These are phyloP conservation scores for Cuniculus paca DNA, from an alignment of 2,797 vertebrate species.

Conservation along the genomic window DNA sequence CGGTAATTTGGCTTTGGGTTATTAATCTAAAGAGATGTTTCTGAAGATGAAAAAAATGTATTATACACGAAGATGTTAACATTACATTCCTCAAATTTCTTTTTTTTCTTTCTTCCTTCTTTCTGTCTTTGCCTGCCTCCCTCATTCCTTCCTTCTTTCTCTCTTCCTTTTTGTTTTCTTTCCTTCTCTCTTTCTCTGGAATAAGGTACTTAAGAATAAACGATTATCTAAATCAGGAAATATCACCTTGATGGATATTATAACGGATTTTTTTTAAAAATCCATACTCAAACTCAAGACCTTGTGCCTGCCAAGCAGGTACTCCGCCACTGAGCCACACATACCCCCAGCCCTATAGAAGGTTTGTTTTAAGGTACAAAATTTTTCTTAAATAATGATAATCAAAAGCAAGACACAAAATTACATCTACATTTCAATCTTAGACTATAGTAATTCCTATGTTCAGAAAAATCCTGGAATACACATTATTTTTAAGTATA, in stretches of 20 bases:
- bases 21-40: constrained; percentile 39
- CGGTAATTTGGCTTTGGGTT: background rate
- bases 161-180: background rate
- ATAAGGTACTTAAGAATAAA: constrained; percentile 18
- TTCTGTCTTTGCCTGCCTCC: too few relatives aligned
- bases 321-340: too few relatives aligned
- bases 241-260: background rate
- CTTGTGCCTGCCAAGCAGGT: too few relatives aligned
- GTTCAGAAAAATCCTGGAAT: constrained; percentile 34
- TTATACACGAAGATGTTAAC: background rate
- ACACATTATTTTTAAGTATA: constrained; percentile 2
- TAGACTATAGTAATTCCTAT: constrained; percentile 21
- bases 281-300: too few relatives aligned
- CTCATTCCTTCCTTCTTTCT: background rate
- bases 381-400: background rate
- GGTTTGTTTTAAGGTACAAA: background rate
- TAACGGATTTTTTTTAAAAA: too few relatives aligned
- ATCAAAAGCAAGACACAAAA: constrained; percentile 56
- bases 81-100: background rate
- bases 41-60: constrained; percentile 7
- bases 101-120: background rate
- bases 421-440: constrained; percentile 24
- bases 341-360: background rate
- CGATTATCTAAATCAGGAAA: constrained; percentile 41
- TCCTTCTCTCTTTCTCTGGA: background rate